phyloP scores from a whole-genome alignment of 2,888 invertebrate species.

The Cacoxenus indagator region DNA sequence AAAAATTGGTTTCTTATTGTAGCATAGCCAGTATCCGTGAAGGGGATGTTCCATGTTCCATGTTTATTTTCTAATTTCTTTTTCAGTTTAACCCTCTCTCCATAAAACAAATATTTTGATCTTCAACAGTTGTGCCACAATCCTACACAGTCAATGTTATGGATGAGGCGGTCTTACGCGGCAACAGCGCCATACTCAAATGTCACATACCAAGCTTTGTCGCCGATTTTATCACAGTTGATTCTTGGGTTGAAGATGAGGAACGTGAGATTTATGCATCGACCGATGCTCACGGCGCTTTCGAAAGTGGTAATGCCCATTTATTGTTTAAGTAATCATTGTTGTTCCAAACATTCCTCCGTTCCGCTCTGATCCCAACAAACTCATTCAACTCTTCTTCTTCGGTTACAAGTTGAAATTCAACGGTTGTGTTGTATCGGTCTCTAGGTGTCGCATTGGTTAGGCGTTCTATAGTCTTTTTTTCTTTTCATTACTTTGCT shows the following conservation, averaged over 20 bases:
- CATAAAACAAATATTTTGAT: conserved; percentile 18
- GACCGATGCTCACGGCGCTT: conserved; percentile 50
- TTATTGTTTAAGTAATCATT: not conserved
- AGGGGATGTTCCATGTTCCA: conserved; percentile 49
- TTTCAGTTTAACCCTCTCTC: conserved; percentile 40
- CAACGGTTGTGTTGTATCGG: conserved; percentile 4
- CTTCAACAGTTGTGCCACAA: conserved; percentile 86
- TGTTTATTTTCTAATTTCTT: conserved; percentile 19
- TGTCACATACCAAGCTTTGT: conserved; percentile 95
- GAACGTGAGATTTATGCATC: conserved; percentile 74
- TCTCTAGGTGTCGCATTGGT: conserved; percentile 41
- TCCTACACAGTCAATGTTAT: conserved; percentile 90
- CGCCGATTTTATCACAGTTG: conserved; percentile 88
- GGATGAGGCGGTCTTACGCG: conserved; percentile 92
- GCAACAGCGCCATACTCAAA: conserved; percentile 92
- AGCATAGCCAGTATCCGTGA: conserved; percentile 35
- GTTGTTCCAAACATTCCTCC: not conserved
- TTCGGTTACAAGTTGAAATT: not conserved
- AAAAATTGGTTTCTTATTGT: not conserved
- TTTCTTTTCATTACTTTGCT: conserved; percentile 29
- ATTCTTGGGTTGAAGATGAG: conserved; percentile 88
- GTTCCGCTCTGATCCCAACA: not conserved
- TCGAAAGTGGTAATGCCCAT: conserved; percentile 50
- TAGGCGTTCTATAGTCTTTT: conserved; percentile 45
- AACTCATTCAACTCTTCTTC: conserved; percentile 2